These are phyloP conservation scores for Heliocidaris erythrogramma DNA, from an alignment of 35 echinoderm and acorn worm genomes.

Conservation along the genomic window DNA sequence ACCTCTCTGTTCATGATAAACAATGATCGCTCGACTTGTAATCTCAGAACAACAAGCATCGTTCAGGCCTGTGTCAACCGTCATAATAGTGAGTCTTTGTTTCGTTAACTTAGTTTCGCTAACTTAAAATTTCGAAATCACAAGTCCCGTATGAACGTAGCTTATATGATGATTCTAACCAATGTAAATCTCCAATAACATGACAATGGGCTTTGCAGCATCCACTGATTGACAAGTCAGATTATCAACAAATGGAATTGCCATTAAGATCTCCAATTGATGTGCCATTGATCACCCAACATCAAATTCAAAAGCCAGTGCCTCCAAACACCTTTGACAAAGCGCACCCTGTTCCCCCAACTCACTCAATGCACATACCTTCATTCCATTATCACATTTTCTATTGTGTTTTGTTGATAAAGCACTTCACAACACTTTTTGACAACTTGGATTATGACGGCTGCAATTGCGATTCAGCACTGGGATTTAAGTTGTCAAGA, in stretches of 20 bases:
- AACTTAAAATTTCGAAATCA: too few relatives aligned
- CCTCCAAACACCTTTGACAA: not conserved
- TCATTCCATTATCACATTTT: not conserved
- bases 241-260: constrained; percentile 5
- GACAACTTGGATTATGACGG: not conserved
- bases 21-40: too few relatives aligned
- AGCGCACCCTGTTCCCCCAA: not conserved
- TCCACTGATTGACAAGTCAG: not conserved
- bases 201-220: not conserved
- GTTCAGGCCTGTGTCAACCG: too few relatives aligned
- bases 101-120: too few relatives aligned
- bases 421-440: constrained; percentile 12
- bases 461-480: not conserved
- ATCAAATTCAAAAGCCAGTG: not conserved
- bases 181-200: not conserved
- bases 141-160: too few relatives aligned
- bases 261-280: constrained; percentile 10
- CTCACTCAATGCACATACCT: not conserved
- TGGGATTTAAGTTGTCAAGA: constrained; percentile 1
- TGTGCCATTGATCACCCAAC: not conserved
- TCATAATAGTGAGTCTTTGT: too few relatives aligned
- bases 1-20: too few relatives aligned
- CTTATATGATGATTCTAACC: not conserved
- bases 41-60: too few relatives aligned
- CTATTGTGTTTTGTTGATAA: constrained; percentile 3